These are phyloP conservation scores for Lordiphosa andalusiaca DNA, from an alignment of 2,888 invertebrate species.

Conservation along the genomic window DNA sequence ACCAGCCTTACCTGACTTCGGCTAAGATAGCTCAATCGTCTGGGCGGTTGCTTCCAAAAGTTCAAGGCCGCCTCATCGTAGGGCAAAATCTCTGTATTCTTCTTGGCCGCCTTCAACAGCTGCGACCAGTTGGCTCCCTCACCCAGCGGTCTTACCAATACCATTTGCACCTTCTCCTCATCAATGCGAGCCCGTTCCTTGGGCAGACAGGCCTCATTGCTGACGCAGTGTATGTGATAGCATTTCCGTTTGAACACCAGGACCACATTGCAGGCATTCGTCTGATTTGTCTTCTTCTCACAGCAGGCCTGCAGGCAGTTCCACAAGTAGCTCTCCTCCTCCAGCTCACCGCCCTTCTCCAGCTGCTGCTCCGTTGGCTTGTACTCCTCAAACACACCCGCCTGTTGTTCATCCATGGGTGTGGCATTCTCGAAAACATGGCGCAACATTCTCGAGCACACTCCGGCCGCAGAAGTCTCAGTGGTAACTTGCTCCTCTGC, in stretches of 20 bases:
- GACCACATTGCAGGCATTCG: constrained; percentile 86
- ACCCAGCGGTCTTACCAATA: constrained; percentile 87
- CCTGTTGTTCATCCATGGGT: constrained; percentile 81
- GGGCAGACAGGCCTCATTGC: constrained; percentile 87
- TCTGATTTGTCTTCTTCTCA: constrained; percentile 68
- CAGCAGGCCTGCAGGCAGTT: constrained; percentile 85
- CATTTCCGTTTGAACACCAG: constrained; percentile 89
- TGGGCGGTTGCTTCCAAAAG: constrained; percentile 77
- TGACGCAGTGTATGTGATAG: constrained; percentile 88
- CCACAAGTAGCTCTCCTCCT: constrained; percentile 84
- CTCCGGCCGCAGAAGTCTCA: constrained; percentile 10
- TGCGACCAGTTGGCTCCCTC: constrained; percentile 70
- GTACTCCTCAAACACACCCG: constrained; percentile 83
- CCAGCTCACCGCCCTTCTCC: constrained; percentile 73
- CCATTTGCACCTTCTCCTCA: constrained; percentile 86
- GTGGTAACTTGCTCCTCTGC: neutral
- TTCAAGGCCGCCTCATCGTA: constrained; percentile 67
- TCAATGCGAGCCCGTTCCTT: constrained; percentile 82
- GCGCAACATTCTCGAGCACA: constrained; percentile 78
- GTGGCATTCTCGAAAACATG: constrained; percentile 79
- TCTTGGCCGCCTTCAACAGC: constrained; percentile 70
- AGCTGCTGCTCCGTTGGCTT: constrained; percentile 79
- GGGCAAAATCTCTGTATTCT: constrained; percentile 58
- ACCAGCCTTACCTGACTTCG: constrained; percentile 28
- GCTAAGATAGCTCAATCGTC: constrained; percentile 58